Percentiles rank a stretch among this genome's conserved stretches.
These are phyloP conservation scores for Syngnathus acus DNA, from an alignment of 2,797 vertebrate species.

Conservation along the genomic window DNA sequence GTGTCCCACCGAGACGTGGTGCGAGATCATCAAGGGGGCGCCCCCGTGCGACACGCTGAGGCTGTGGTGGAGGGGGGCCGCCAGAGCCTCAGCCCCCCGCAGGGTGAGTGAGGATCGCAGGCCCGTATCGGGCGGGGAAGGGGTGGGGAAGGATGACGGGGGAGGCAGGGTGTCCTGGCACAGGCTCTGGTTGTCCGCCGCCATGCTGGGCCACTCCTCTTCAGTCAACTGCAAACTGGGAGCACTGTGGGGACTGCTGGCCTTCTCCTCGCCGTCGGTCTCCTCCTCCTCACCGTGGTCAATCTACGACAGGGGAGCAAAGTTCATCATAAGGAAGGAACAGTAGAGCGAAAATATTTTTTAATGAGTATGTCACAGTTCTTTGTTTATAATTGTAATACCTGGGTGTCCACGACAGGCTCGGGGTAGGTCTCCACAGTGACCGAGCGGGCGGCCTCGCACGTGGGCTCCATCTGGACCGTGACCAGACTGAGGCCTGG, in stretches of 20 bases:
- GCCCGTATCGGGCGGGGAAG: conserved; percentile 44
- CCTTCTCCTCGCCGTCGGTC: conserved; percentile 59
- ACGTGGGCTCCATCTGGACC: conserved; percentile 60
- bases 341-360: too few species aligned
- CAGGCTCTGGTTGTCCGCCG: conserved; percentile 39
- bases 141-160: conserved; percentile 39
- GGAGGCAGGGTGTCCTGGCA: conserved; percentile 51
- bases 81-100: conserved; percentile 41
- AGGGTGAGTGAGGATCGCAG: conserved; percentile 65
- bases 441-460: conserved; percentile 49
- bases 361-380: too few species aligned
- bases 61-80: conserved; percentile 64
- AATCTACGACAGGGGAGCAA: conserved; percentile 35
- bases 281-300: conserved; percentile 56
- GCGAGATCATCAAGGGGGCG: conserved; percentile 63
- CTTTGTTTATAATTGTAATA: conserved; percentile 19
- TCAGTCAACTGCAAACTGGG: conserved; percentile 60
- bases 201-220: conserved; percentile 59
- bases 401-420: conserved; percentile 60
- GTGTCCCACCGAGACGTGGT: conserved; percentile 63
- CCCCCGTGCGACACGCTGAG: conserved; percentile 63
- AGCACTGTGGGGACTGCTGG: conserved; percentile 44
- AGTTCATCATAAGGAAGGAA: too few species aligned
- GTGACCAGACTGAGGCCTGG: conserved; percentile 52
- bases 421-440: conserved; percentile 65